Conservation (phyloP, 2,113 vertebrate genomes). For the Sinocyclocheilus anshuiensis region DNA sequence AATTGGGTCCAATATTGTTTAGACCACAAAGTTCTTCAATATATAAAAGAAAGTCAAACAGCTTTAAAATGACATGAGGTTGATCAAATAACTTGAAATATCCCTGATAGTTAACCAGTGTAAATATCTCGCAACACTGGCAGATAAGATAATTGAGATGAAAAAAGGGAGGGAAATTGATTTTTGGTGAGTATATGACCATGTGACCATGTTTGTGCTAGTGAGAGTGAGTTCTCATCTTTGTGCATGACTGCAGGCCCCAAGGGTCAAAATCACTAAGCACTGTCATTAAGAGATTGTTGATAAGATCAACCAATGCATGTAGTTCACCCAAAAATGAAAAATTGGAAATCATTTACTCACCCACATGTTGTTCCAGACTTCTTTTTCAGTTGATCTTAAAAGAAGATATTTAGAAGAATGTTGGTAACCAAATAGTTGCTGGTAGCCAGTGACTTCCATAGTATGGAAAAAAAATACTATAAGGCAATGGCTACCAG, state of each 20-base stretch:
- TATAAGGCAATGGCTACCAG: no score
- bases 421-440: no score
- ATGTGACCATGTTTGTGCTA: background rate
- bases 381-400: no score
- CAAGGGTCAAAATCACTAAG: constrained; percentile 19
- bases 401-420: no score
- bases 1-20: background rate
- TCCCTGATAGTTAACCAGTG: background rate
- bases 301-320: constrained; percentile 8
- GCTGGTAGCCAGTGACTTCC: no score
- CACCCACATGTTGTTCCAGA: no score
- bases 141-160: background rate
- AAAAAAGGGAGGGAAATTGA: background rate
- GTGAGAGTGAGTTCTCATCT: background rate
- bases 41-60: no score
- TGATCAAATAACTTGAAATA: background rate
- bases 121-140: background rate
- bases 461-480: no score
- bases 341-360: no score
- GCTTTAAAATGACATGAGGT: background rate
- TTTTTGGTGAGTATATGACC: background rate
- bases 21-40: no score
- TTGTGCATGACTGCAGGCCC: constrained; percentile 5
- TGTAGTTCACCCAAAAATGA: background rate
- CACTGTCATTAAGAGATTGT: constrained; percentile 32